Base-by-base conservation (phyloP, 2,888 invertebrate species). In the Alsophila aescularia region DNA sequence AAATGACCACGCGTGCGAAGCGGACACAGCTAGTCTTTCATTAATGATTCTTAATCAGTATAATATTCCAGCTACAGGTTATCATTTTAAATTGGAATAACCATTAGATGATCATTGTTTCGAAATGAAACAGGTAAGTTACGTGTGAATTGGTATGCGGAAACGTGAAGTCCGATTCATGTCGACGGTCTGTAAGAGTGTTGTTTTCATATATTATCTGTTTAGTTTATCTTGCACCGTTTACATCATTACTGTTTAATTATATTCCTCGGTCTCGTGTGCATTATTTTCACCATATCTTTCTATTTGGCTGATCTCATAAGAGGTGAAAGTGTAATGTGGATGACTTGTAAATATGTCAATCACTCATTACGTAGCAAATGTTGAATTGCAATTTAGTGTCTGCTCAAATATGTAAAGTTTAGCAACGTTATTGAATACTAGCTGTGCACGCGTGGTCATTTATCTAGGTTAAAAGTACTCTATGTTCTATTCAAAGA, bases 111-210 rank as follows among this genome's bases (percentile, higher is more conserved):
- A 42, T 45, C 14, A 32, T 13, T 16, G 43, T 44, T 52, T 39
- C 35, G 39, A 44, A 43, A 40, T 10, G 15, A n/a, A 45, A 45
- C 43, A 43, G 44, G 47, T 53, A 43, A 47, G 47, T 53, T 47
- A 49, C 59, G 62, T 57, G 58, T 64, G 24, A 41, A 42, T 36
- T 31, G 51, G 56, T 49, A 58, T 62, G 53, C 73, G 73, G 71
- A 75, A 73, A 64, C 58, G 58, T 51, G 15, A 32, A 62, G 68
- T 68, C 60, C 65, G 75, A 82, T 79, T 74, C 77, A 61, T 72
- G 67, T 71, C 69, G 70, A 37, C 60, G 72, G 55, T 51, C 69
- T 57, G 65, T 67, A 60, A 65, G 58, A 66, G 57, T 54, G 60
- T 68, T 70, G 72, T 70, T 70, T 69, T 64, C 65, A 44, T 64